Evolutionary conservation across 2,797 vertebrate species (phyloP), one percentile per base, ranked within the genome.

Genomic region (Ctenochaetus hawaiiensis): DNA sequence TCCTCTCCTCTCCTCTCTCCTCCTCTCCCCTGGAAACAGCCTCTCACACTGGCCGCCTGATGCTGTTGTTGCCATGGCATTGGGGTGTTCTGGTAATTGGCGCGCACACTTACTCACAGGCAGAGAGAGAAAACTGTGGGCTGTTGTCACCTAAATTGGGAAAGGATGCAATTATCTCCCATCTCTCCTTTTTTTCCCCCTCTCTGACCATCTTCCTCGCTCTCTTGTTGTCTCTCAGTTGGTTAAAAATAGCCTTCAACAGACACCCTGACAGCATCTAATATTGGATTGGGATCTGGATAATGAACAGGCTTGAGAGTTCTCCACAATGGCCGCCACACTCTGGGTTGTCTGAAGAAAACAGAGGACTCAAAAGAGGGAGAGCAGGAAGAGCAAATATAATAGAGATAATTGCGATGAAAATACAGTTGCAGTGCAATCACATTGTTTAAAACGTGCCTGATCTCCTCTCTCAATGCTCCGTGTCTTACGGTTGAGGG

Each of bases 11-110:
- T 39, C 59, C 45, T 59, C 63, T 64, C 76, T 34, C 17, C 57
- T 41, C 45, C 39, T 66, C 47, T 47, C 20, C 39, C 10, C 39
- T 39, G 39, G 74, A 72, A 69, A 72, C 78, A 79, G 53, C 53
- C 67, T 70, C 67, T 70, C 0, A 30, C 45, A 60, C 67, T 72
- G 81, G 80, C 83, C 74, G 88, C 73, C 74, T 88, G 94, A 91
- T 67, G 81, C 93, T 94, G 95, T 96, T 96, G 94, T 96, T 96
- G 94, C 96, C 89, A 95, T 96, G 95, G 94, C 48, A 71, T 93
- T 90, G 48, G 52, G 87, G 82, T 95, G 85, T 92, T 93, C 90
- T 90, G 89, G 90, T 94, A 91, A 89, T 86, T 81, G 89, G 89
- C 78, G 73, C 56, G 79, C 72, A 84, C 67, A 85, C 70, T 73